phyloP scores from a whole-genome alignment of 2,888 invertebrate species.

The Pinctada fucata region DNA sequence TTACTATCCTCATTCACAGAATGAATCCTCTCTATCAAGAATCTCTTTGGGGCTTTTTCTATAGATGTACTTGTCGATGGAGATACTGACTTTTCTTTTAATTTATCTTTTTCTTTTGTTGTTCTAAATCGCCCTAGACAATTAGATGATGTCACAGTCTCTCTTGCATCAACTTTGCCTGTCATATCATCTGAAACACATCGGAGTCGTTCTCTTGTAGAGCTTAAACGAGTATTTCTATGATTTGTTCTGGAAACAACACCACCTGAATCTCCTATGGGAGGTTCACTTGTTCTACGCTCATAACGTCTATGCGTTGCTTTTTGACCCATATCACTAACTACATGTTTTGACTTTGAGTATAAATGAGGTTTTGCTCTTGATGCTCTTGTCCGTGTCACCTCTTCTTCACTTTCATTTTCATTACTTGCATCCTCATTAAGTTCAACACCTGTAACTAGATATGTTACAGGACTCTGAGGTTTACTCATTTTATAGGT shows the following conservation, averaged over 20 bases:
- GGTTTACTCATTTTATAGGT: background rate
- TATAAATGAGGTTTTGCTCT: conserved; percentile 4
- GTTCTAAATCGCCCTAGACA: conserved; percentile 23
- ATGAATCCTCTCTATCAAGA: conserved; percentile 33
- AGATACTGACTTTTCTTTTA: conserved; percentile 30
- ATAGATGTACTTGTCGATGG: conserved; percentile 28
- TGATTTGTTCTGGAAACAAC: conserved; percentile 40
- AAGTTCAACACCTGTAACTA: background rate
- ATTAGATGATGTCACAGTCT: conserved; percentile 26
- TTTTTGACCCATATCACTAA: conserved; percentile 48
- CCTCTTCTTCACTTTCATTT: background rate
- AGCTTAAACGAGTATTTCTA: conserved; percentile 40
- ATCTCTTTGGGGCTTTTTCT: conserved; percentile 28
- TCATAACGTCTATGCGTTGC: conserved; percentile 34
- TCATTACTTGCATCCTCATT: background rate
- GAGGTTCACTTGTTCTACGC: conserved; percentile 24
- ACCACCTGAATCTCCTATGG: conserved; percentile 36
- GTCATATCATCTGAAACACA: conserved; percentile 59
- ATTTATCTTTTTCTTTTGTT: conserved; percentile 17
- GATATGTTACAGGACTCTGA: background rate
- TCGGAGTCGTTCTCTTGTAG: conserved; percentile 40
- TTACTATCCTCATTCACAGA: conserved; percentile 42
- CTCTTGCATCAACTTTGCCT: conserved; percentile 41
- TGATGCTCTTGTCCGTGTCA: background rate
- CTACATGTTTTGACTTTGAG: conserved; percentile 15